These are phyloP conservation scores for Leptopilina drosophilae DNA, from an alignment of 2,888 invertebrate genomes.

Conservation along the genomic window DNA sequence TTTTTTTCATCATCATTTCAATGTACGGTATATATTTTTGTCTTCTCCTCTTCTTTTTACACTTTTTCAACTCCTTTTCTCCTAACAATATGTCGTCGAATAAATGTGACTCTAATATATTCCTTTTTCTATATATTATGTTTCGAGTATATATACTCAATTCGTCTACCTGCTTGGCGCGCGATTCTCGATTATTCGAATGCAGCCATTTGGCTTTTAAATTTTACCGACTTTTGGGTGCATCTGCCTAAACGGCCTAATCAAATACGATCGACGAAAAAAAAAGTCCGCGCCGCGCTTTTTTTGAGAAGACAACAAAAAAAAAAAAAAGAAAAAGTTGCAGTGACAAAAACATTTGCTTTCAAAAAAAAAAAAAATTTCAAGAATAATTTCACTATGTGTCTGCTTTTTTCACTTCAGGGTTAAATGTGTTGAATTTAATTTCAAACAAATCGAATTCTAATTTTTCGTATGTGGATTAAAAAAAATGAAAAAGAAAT, in stretches of 20 bases:
- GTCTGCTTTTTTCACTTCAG: background rate
- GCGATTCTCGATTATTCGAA: constrained; percentile 53
- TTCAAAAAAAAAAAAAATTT: background rate
- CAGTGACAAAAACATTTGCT: constrained; percentile 37
- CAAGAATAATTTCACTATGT: constrained; percentile 19
- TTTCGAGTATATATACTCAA: background rate
- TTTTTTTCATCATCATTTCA: background rate
- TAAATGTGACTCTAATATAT: constrained; percentile 54
- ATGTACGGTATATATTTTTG: background rate
- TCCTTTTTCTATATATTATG: constrained; percentile 46
- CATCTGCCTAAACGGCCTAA: constrained; percentile 59
- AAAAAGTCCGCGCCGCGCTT: no score
- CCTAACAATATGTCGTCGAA: background rate
- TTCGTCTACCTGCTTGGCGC: background rate
- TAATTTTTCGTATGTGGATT: no score
- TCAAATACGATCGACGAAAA: constrained; percentile 18
- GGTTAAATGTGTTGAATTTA: no score
- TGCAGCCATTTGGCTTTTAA: constrained; percentile 66
- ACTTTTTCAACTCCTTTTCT: no score
- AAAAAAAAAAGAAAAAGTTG: background rate
- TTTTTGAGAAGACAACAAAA: constrained; percentile 2
- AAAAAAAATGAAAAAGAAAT: no score
- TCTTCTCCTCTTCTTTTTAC: constrained; percentile 2
- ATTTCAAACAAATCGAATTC: no score
- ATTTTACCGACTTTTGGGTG: constrained; percentile 60